Conservation (phyloP, 1,140 invertebrate species). For the Eufriesea mexicana region DNA sequence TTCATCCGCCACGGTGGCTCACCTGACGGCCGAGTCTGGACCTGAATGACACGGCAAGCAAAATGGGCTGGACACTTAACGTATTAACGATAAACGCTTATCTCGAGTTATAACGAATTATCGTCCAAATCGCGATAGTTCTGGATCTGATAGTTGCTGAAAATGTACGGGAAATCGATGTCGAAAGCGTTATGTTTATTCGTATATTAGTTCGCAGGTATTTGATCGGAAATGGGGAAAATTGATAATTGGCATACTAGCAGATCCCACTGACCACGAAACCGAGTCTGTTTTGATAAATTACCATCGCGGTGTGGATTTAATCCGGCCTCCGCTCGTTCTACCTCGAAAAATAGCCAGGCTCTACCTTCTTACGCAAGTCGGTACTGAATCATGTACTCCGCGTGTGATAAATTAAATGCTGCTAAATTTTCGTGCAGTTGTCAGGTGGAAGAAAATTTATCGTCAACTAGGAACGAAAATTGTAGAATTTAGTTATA, state of each 20-base stretch:
- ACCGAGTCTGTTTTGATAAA: slow-evolving; percentile 17
- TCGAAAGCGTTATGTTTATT: background rate
- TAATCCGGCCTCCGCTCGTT: background rate
- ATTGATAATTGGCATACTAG: background rate
- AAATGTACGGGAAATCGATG: background rate
- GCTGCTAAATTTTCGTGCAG: background rate
- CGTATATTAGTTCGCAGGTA: background rate
- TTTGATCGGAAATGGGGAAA: background rate
- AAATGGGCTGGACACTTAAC: no score
- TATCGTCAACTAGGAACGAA: background rate
- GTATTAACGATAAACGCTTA: no score
- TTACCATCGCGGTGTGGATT: background rate
- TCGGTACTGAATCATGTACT: background rate
- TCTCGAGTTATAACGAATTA: background rate
- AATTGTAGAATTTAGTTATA: no score
- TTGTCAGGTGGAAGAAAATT: background rate
- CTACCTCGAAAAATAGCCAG: background rate
- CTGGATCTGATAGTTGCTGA: background rate
- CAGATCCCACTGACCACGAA: background rate
- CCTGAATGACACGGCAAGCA: no score
- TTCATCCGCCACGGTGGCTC: no score
- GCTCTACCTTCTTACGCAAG: background rate
- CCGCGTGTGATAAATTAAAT: background rate
- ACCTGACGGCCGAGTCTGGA: no score
- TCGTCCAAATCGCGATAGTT: background rate